phyloP scores from a whole-genome alignment of 2,797 vertebrate genomes.

The Coilia nasus region DNA sequence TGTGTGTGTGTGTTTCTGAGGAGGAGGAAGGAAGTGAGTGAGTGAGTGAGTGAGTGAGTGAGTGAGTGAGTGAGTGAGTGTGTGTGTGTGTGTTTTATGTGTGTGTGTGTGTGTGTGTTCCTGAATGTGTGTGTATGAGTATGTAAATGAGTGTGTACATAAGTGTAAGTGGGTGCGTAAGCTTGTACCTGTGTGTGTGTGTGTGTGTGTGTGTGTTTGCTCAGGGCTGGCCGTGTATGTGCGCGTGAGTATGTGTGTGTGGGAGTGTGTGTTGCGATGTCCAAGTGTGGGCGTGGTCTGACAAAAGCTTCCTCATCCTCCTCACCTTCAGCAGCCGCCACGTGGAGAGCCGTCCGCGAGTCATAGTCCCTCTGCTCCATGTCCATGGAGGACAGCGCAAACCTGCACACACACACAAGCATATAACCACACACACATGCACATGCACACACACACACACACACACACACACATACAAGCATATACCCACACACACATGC shows the following conservation, averaged over 20 bases:
- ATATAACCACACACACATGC: constrained; percentile 19
- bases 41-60: neutral
- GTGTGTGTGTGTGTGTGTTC: neutral
- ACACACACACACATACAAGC: neutral
- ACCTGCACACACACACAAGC: constrained; percentile 71
- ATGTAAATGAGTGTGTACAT: neutral
- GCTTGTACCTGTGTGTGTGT: neutral
- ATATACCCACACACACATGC: neutral
- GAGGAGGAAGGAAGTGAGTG: neutral
- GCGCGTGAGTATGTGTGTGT: neutral
- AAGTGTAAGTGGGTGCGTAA: neutral
- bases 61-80: neutral
- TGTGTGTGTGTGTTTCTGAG: neutral
- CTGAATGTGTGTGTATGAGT: neutral
- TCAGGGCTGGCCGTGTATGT: neutral
- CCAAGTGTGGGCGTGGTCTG: neutral
- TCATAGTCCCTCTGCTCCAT: constrained; percentile 99
- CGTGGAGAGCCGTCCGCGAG: constrained; percentile 92
- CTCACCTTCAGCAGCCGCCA: constrained; percentile 93
- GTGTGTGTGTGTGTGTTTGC: neutral
- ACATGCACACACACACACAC: constrained; percentile 44
- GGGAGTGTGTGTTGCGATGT: neutral
- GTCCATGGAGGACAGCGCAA: constrained; percentile 97
- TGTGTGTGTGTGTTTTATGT: neutral
- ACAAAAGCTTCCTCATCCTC: neutral